These are phyloP conservation scores for Dipodomys merriami DNA, from an alignment of 2,113 vertebrate genomes.

Conservation along the genomic window DNA sequence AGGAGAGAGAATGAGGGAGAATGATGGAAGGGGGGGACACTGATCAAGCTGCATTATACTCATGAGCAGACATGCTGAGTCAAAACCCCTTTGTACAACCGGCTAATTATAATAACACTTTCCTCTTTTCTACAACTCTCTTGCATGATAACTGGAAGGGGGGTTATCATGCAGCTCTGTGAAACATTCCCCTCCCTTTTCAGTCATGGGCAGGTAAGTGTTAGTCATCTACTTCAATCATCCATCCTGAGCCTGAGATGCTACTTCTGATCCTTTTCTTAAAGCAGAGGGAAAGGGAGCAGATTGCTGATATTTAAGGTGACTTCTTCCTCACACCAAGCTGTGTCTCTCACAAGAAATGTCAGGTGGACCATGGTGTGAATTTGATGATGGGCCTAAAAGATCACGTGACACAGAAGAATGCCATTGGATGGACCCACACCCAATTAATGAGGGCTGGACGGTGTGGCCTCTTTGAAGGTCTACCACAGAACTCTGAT, in stretches of 20 bases:
- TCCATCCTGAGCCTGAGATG: not conserved
- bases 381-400: not conserved
- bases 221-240: not conserved
- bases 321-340: not conserved
- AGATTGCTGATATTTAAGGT: not conserved
- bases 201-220: too few species aligned
- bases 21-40: too few species aligned
- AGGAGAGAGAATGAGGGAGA: too few species aligned
- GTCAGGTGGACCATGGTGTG: not conserved
- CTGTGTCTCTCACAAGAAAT: slow-evolving; percentile 6
- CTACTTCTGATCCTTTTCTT: not conserved
- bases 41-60: too few species aligned
- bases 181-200: not conserved
- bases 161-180: too few species aligned
- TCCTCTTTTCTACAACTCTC: not conserved
- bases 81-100: too few species aligned
- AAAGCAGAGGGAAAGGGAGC: not conserved
- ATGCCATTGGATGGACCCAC: slow-evolving; percentile 46
- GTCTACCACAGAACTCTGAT: slow-evolving; percentile 62
- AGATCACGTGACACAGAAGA: not conserved
- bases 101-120: too few species aligned
- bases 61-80: too few species aligned
- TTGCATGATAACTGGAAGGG: not conserved
- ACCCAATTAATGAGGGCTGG: slow-evolving; percentile 65
- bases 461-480: slow-evolving; percentile 75